Conservation (phyloP, 92 coral and sea anemone genomes). For the Montipora capitata region DNA sequence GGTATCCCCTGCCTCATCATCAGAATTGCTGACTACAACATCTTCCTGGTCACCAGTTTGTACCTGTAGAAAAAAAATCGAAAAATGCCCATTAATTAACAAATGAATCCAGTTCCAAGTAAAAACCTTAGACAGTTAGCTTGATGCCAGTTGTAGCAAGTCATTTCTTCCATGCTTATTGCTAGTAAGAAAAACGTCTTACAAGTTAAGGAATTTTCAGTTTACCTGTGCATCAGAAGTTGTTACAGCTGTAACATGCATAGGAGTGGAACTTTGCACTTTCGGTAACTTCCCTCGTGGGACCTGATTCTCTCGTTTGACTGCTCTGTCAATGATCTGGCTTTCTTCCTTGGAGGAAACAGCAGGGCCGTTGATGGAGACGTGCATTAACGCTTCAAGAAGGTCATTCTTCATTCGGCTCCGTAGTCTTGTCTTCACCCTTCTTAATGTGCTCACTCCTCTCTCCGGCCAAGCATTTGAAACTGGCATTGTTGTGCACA, state of each 20-base stretch:
- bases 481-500: slow-evolving; percentile 22
- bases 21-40: slow-evolving; percentile 16
- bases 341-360: slow-evolving; percentile 41
- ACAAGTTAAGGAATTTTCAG: background rate
- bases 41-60: slow-evolving; percentile 28
- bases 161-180: too few relatives aligned
- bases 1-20: slow-evolving; percentile 3
- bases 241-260: slow-evolving; percentile 35
- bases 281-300: slow-evolving; percentile 36
- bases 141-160: too few relatives aligned
- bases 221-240: slow-evolving; percentile 45
- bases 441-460: slow-evolving; percentile 32
- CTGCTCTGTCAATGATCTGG: slow-evolving; percentile 51
- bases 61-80: background rate
- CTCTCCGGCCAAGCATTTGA: slow-evolving; percentile 43
- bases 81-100: too few relatives aligned
- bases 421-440: slow-evolving; percentile 35
- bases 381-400: slow-evolving; percentile 39
- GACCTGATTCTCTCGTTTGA: slow-evolving; percentile 28
- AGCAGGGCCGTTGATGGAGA: slow-evolving; percentile 49
- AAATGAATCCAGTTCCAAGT: too few relatives aligned
- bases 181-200: too few relatives aligned
- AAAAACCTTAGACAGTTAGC: too few relatives aligned
- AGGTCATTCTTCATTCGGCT: slow-evolving; percentile 43
- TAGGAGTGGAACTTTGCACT: slow-evolving; percentile 25